Evolutionary conservation across 2,113 vertebrate species (phyloP).

Genomic region (Anolis sagrei): DNA sequence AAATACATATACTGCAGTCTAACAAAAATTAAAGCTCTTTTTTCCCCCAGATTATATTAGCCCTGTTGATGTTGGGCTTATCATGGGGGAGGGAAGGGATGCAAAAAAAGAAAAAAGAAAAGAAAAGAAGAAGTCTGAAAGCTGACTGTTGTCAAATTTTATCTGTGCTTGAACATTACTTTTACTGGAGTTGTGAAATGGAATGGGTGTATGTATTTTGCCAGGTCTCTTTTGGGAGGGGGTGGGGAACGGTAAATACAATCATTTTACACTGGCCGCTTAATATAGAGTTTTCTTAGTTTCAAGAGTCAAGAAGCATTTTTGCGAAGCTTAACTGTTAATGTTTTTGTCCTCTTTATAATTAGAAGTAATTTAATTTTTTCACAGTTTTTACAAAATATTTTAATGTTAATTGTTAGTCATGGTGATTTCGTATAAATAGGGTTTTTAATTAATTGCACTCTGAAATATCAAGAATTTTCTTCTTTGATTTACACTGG

Average conservation of each 20-base stretch:
- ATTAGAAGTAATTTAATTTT: slow-evolving; percentile 79
- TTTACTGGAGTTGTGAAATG: slow-evolving; percentile 78
- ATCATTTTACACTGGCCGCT: slow-evolving; percentile 70
- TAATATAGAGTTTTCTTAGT: slow-evolving; percentile 74
- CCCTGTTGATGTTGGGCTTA: slow-evolving; percentile 73
- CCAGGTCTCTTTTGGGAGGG: slow-evolving; percentile 65
- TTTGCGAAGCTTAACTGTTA: slow-evolving; percentile 77
- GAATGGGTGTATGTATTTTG: slow-evolving; percentile 80
- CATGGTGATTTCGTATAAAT: slow-evolving; percentile 78
- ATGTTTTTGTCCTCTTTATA: slow-evolving; percentile 77
- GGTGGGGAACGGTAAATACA: slow-evolving; percentile 62
- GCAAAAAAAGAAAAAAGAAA: too few relatives aligned
- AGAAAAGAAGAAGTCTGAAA: slow-evolving; percentile 74
- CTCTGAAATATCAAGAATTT: slow-evolving; percentile 83
- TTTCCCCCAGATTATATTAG: slow-evolving; percentile 63
- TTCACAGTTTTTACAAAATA: slow-evolving; percentile 77
- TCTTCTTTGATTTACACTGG: slow-evolving; percentile 85
- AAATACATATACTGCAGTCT: slow-evolving; percentile 86
- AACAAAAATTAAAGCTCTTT: slow-evolving; percentile 67
- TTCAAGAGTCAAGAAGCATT: slow-evolving; percentile 77
- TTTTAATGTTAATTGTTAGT: slow-evolving; percentile 83
- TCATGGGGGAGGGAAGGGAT: slow-evolving; percentile 60
- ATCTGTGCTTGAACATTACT: slow-evolving; percentile 78
- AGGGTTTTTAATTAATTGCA: slow-evolving; percentile 81
- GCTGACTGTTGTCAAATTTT: slow-evolving; percentile 79